phyloP scores from a whole-genome alignment of 92 coral and sea anemone genomes.

The Galaxea fascicularis region DNA sequence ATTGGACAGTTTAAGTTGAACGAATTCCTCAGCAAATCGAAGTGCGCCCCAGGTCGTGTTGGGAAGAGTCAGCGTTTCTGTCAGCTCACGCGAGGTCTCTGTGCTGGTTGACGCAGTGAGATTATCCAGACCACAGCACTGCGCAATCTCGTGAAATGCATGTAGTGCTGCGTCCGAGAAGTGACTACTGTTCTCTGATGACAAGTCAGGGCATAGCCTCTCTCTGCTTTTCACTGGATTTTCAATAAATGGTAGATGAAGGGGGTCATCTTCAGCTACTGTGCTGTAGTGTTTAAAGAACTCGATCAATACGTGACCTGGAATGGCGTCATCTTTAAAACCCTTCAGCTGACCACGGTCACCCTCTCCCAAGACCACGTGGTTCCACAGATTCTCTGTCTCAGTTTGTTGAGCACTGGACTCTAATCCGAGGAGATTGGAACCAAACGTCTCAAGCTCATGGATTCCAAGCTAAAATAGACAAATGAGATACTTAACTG shows the following conservation, averaged over 20 bases:
- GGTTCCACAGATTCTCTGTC: conserved; percentile 29
- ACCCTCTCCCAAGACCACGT: conserved; percentile 29
- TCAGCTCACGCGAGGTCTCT: conserved; percentile 69
- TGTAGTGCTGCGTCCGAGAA: conserved; percentile 89
- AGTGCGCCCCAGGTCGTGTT: conserved; percentile 78
- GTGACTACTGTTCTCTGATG: conserved; percentile 51
- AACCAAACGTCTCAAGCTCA: conserved; percentile 9
- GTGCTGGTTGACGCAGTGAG: conserved; percentile 56
- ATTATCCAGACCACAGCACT: conserved; percentile 80
- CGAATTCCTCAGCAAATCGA: conserved; percentile 89
- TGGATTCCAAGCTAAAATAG: background rate
- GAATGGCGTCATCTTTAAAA: conserved; percentile 16
- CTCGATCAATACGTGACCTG: conserved; percentile 66
- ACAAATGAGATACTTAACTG: too few species aligned
- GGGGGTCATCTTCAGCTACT: conserved; percentile 47
- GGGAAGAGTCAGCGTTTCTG: conserved; percentile 75
- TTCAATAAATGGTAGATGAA: background rate
- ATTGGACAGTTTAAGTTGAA: conserved; percentile 56
- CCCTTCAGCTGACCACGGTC: conserved; percentile 40
- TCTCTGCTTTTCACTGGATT: conserved; percentile 24
- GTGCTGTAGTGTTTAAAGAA: conserved; percentile 72
- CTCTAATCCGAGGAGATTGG: conserved; percentile 22
- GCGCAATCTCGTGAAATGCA: conserved; percentile 85
- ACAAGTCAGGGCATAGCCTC: conserved; percentile 23
- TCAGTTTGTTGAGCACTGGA: conserved; percentile 1